Conservation (phyloP, 2,113 vertebrate genomes). For the Percopsis transmontana region DNA sequence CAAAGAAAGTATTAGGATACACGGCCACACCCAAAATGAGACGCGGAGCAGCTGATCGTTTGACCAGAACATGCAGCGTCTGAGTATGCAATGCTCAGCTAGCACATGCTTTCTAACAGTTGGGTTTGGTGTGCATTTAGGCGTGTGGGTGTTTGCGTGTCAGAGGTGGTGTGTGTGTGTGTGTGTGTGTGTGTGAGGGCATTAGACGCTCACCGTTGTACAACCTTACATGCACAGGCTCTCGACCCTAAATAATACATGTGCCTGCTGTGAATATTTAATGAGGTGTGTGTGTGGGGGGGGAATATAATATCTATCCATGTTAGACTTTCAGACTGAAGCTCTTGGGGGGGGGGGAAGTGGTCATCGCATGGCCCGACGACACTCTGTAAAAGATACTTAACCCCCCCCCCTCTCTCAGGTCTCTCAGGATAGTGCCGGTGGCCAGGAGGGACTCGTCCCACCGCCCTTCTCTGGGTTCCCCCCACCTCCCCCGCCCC, state of each 20-base stretch:
- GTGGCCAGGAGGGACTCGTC: slow-evolving; percentile 78
- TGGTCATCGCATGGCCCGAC: slow-evolving; percentile 36
- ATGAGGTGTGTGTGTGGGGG: slow-evolving; percentile 37
- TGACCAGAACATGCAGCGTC: too few relatives aligned
- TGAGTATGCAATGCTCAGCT: slow-evolving; percentile 10
- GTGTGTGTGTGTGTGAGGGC: slow-evolving; percentile 45
- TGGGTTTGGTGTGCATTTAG: slow-evolving; percentile 54
- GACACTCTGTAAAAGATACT: slow-evolving; percentile 51
- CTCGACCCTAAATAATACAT: slow-evolving; percentile 80
- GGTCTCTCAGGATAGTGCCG: slow-evolving; percentile 80
- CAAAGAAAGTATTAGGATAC: too few relatives aligned
- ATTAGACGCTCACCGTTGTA: slow-evolving; percentile 63
- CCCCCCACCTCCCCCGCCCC: slow-evolving; percentile 79
- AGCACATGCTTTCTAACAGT: slow-evolving; percentile 50
- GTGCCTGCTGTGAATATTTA: slow-evolving; percentile 76
- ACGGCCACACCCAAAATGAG: too few relatives aligned
- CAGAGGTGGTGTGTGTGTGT: slow-evolving; percentile 64
- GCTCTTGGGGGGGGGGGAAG: slow-evolving; percentile 44
- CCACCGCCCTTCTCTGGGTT: slow-evolving; percentile 79
- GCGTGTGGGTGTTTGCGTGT: slow-evolving; percentile 66
- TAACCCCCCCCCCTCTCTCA: slow-evolving; percentile 33
- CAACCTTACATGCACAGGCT: slow-evolving; percentile 61
- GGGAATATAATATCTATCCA: slow-evolving; percentile 63
- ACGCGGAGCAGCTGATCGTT: too few relatives aligned
- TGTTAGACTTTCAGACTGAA: slow-evolving; percentile 45